These are phyloP conservation scores for Chalcosyrphus nemorum DNA, from an alignment of 2,888 invertebrate genomes.

Conservation along the genomic window DNA sequence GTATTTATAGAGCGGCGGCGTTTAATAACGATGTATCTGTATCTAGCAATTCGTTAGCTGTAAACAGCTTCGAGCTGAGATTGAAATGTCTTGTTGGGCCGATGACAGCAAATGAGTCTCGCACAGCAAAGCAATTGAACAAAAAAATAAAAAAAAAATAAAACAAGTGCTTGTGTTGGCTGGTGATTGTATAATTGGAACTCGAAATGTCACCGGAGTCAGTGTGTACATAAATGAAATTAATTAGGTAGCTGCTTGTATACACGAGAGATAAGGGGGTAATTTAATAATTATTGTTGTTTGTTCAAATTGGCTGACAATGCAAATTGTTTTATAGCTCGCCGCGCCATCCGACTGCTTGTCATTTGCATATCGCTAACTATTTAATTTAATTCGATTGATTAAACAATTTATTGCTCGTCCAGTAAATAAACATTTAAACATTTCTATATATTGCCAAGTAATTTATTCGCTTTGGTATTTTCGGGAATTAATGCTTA, in stretches of 20 bases:
- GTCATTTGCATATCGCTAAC: conserved; percentile 49
- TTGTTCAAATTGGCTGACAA: conserved; percentile 69
- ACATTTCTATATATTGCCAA: neutral
- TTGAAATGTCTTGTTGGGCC: conserved; percentile 46
- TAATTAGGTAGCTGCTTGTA: conserved; percentile 68
- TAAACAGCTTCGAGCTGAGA: conserved; percentile 46
- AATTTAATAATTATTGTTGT: conserved; percentile 70
- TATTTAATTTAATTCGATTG: conserved; percentile 45
- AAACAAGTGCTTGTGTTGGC: neutral
- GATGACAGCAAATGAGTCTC: conserved; percentile 31
- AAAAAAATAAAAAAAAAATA: too few species aligned
- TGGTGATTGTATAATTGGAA: conserved; percentile 63
- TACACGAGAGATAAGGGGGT: conserved; percentile 48
- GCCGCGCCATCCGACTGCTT: conserved; percentile 4
- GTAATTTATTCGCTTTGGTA: conserved; percentile 4
- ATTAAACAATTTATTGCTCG: conserved; percentile 27
- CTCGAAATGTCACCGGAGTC: conserved; percentile 66
- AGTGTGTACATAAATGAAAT: conserved; percentile 68
- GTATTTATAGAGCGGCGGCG: conserved; percentile 51
- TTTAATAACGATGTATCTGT: neutral
- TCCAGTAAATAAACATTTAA: neutral
- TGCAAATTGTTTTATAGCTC: conserved; percentile 68
- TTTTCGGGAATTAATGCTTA: neutral
- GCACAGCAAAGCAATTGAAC: neutral
- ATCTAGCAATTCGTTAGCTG: conserved; percentile 2